Percentiles rank a stretch among this genome's conserved stretches.
Evolutionary conservation across 2,797 vertebrate genomes (phyloP).

Genomic region (Sarcophilus harrisii): DNA sequence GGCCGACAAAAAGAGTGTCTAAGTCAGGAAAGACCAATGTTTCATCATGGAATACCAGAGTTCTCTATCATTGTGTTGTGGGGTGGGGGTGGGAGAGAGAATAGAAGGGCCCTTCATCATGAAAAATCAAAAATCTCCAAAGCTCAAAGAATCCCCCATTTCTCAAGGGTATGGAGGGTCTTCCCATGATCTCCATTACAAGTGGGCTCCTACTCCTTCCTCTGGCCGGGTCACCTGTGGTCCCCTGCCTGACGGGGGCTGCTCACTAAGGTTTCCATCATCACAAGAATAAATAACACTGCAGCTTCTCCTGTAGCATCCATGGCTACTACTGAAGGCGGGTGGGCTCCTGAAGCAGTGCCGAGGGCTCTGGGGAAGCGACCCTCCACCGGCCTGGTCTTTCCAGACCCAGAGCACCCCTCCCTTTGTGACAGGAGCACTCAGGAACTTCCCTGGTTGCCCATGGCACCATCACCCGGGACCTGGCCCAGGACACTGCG

Average conservation of each 20-base stretch:
- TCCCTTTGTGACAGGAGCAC: no score
- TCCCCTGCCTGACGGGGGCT: no score
- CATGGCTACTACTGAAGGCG: not conserved
- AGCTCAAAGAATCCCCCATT: no score
- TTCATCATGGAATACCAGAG: not conserved
- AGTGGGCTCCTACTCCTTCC: no score
- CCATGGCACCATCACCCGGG: not conserved
- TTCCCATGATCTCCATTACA: no score
- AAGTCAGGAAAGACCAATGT: not conserved
- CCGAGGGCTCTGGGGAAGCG: not conserved
- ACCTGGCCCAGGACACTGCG: not conserved
- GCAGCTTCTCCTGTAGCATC: not conserved
- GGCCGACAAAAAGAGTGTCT: not conserved
- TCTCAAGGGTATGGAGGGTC: no score
- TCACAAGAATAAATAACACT: not conserved
- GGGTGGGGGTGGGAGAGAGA: no score
- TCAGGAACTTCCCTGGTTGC: not conserved
- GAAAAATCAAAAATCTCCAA: not conserved
- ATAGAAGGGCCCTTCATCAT: not conserved
- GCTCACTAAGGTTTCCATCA: not conserved
- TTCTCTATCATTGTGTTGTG: not conserved
- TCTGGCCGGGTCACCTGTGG: no score
- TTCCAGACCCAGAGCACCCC: not conserved
- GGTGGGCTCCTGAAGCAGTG: not conserved
- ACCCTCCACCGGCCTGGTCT: not conserved